phyloP scores from a whole-genome alignment of 2,113 vertebrate species.

The Scortum barcoo region DNA sequence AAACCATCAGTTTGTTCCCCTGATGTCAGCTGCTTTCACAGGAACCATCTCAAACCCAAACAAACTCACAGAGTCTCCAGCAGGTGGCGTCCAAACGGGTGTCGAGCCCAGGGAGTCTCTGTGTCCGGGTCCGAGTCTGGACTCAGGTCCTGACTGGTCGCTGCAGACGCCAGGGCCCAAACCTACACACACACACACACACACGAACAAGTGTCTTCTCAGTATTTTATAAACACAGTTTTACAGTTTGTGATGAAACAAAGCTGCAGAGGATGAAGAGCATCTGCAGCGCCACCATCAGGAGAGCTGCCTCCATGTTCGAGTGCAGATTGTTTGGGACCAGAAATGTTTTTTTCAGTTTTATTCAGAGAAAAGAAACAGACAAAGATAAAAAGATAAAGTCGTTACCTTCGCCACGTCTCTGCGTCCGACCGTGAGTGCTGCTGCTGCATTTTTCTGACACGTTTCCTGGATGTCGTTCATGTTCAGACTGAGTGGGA shows the following conservation, averaged over 20 bases:
- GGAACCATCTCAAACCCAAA: no score
- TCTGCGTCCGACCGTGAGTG: constrained; percentile 90
- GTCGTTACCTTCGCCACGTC: constrained; percentile 93
- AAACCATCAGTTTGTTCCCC: not conserved
- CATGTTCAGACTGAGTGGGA: constrained; percentile 89
- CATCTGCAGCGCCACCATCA: no score
- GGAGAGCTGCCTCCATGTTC: no score
- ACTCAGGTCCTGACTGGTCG: constrained; percentile 92
- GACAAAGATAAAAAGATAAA: not conserved
- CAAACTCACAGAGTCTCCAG: constrained; percentile 94
- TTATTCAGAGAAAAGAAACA: no score
- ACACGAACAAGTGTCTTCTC: not conserved
- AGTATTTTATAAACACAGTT: no score
- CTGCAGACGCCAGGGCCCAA: constrained; percentile 95
- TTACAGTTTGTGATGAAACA: no score
- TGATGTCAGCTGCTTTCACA: no score
- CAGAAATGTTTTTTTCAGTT: no score
- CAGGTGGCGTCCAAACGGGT: constrained; percentile 96
- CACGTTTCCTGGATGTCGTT: constrained; percentile 96
- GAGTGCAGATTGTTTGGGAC: no score
- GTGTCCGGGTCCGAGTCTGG: constrained; percentile 95
- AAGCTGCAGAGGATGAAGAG: no score
- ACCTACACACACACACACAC: constrained; percentile 83
- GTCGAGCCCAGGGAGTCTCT: constrained; percentile 96
- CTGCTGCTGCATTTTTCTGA: constrained; percentile 93